These are phyloP conservation scores for Enteromius argenteus DNA, from an alignment of 2,797 vertebrate genomes.

Conservation along the genomic window DNA sequence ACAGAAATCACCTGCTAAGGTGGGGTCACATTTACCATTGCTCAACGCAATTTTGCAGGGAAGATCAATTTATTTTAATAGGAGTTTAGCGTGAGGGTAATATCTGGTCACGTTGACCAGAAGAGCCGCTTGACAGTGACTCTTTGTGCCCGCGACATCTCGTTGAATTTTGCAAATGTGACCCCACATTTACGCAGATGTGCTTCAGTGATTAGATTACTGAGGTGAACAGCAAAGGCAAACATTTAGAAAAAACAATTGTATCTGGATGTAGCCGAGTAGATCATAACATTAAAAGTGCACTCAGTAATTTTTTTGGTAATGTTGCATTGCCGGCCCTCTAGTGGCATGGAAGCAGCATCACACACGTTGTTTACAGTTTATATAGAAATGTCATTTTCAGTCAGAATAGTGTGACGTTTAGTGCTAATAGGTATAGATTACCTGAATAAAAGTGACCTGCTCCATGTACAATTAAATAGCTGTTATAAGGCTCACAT, in stretches of 20 bases:
- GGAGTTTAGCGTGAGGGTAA: background rate
- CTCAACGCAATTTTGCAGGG: too few relatives aligned
- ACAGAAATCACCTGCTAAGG: background rate
- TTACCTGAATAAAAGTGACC: background rate
- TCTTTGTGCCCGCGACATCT: background rate
- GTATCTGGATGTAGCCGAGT: background rate
- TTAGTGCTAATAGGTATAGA: background rate
- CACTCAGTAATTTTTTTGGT: constrained; percentile 1
- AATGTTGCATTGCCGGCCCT: background rate
- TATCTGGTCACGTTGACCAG: background rate
- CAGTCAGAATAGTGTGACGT: background rate
- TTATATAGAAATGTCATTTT: background rate
- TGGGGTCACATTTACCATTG: background rate
- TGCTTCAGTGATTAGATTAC: background rate
- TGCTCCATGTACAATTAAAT: background rate
- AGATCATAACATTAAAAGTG: constrained; percentile 14
- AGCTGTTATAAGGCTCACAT: background rate
- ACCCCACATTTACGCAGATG: constrained; percentile 1
- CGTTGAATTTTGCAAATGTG: background rate
- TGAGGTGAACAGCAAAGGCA: constrained; percentile 22
- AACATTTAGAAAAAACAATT: background rate
- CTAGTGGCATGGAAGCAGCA: background rate
- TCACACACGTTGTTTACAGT: background rate
- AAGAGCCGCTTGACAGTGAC: background rate
- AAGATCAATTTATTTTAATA: background rate